These are phyloP conservation scores for Tyrannus savana DNA, from an alignment of 2,113 vertebrate genomes.

Conservation along the genomic window DNA sequence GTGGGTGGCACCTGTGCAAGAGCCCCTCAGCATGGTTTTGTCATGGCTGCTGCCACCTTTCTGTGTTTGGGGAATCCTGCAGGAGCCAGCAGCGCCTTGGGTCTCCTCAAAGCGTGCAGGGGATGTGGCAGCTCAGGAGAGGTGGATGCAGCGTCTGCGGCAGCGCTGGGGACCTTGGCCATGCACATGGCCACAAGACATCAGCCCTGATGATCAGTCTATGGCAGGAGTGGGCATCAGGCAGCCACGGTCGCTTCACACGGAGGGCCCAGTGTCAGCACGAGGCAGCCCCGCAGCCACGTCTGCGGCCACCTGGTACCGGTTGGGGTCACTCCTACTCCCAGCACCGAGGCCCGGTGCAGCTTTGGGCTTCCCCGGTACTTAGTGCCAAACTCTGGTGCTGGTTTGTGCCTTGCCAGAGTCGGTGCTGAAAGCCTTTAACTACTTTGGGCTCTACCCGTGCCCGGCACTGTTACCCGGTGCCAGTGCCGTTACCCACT, in stretches of 20 bases:
- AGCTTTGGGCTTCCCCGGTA: not conserved
- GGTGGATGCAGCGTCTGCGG: fast-evolving
- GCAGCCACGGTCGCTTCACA: not conserved
- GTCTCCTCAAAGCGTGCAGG: not conserved
- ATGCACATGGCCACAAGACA: fast-evolving
- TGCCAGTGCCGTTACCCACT: not conserved
- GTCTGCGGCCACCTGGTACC: not conserved
- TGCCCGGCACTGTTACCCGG: not conserved
- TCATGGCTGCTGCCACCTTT: fast-evolving
- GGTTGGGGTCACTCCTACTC: not conserved
- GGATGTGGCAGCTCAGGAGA: fast-evolving
- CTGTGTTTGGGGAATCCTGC: not conserved
- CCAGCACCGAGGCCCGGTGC: not conserved
- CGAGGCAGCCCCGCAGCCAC: fast-evolving
- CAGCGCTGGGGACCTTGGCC: fast-evolving
- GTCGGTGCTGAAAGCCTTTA: not conserved
- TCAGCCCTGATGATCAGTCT: not conserved
- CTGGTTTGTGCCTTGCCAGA: not conserved
- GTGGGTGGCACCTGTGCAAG: not conserved
- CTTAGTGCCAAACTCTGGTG: not conserved
- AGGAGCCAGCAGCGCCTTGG: not conserved
- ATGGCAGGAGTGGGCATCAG: fast-evolving
- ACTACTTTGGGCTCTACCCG: not conserved
- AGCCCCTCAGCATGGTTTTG: not conserved
- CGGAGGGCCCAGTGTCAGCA: not conserved